These are phyloP conservation scores for Phylloscopus collybita DNA, from an alignment of 2,797 vertebrate genomes.

Conservation along the genomic window DNA sequence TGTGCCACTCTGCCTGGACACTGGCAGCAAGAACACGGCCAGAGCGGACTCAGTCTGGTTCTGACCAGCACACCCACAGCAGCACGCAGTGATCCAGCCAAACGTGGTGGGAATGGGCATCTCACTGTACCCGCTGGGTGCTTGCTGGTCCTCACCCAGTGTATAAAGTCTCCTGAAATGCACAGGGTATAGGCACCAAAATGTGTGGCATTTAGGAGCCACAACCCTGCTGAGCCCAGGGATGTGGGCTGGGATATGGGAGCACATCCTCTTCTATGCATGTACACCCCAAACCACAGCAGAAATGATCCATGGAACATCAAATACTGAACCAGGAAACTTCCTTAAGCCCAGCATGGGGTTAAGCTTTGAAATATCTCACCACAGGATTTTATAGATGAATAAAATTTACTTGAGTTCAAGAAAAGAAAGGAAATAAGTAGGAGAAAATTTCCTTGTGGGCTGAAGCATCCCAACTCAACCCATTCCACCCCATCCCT, in stretches of 20 bases:
- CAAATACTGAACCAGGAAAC: too few relatives aligned
- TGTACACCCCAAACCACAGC: too few relatives aligned
- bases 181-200: not conserved
- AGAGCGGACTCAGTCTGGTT: not conserved
- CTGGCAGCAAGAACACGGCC: not conserved
- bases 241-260: too few relatives aligned
- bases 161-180: not conserved
- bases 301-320: too few relatives aligned
- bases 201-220: not conserved
- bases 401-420: conserved; percentile 11
- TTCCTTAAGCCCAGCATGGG: too few relatives aligned
- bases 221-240: not conserved
- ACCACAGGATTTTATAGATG: not conserved
- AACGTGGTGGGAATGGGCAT: not conserved
- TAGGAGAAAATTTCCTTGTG: not conserved
- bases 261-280: too few relatives aligned
- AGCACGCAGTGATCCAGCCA: rapidly evolving
- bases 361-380: too few relatives aligned
- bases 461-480: not conserved
- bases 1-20: not conserved
- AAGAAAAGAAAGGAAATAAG: conserved; percentile 55
- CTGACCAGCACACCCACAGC: not conserved
- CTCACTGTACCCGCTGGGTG: rapidly evolving
- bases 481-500: not conserved
- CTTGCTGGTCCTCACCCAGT: not conserved